Conservation (phyloP, 1,140 invertebrate genomes). For the Meteorus sp. region DNA sequence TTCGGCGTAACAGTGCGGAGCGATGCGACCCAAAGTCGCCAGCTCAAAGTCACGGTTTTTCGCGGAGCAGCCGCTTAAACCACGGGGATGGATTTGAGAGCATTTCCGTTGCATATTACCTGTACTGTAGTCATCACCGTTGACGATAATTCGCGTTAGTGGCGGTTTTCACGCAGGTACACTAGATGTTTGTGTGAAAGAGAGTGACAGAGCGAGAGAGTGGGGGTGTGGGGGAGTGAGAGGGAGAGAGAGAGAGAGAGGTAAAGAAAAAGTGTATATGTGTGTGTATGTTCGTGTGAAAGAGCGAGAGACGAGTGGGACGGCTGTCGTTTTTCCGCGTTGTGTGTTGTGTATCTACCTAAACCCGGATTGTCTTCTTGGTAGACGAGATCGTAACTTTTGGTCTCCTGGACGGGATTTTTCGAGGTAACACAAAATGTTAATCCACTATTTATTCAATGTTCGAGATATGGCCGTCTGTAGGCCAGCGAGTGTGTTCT, state of each 20-base stretch:
- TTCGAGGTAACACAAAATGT: not conserved
- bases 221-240: not conserved
- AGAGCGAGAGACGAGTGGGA: not conserved
- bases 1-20: conserved; percentile 22
- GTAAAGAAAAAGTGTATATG: no score
- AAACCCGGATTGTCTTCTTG: not conserved
- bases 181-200: not conserved
- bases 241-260: not conserved
- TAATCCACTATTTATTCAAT: no score
- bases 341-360: not conserved
- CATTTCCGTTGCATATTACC: no score
- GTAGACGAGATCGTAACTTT: not conserved
- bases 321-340: not conserved
- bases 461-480: no score
- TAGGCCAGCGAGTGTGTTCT: no score
- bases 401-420: not conserved
- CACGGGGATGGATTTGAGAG: conserved; percentile 30
- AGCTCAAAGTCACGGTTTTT: conserved; percentile 25
- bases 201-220: not conserved
- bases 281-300: not conserved
- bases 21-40: conserved; percentile 30
- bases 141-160: conserved; percentile 1
- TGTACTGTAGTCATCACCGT: conserved; percentile 16
- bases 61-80: conserved; percentile 20
- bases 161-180: not conserved